Evolutionary conservation across 2,797 vertebrate species (phyloP).

Genomic region (Octomys mimax): DNA sequence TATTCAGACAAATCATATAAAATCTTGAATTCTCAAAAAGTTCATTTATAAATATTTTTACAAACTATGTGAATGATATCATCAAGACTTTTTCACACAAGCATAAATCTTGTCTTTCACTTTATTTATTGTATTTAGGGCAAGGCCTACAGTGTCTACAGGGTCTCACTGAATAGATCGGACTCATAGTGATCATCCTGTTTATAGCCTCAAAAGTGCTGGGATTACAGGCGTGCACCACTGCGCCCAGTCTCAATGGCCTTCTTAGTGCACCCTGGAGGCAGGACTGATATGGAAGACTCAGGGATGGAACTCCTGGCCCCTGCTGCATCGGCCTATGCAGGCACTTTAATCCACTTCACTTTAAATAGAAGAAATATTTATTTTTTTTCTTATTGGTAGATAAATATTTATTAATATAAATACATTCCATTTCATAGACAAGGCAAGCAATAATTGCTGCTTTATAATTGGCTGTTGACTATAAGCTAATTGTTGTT

Average conservation of each 20-base stretch:
- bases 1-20: not conserved
- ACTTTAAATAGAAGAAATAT: not conserved
- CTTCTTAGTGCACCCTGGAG: no score
- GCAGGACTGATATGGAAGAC: no score
- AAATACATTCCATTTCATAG: not conserved
- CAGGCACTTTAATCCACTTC: no score
- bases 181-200: no score
- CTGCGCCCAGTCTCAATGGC: no score
- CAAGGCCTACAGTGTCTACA: no score
- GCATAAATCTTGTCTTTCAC: not conserved
- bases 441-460: not conserved
- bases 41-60: not conserved
- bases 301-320: no score
- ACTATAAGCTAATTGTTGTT: not conserved
- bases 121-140: not conserved
- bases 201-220: no score
- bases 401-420: not conserved
- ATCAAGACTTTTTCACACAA: not conserved
- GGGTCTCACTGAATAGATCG: no score
- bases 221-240: no score
- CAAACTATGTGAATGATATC: not conserved
- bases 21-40: not conserved
- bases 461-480: not conserved
- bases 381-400: not conserved
- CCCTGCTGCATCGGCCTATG: no score